A percentile compares a stretch with the other conserved stretches of the same genome.
Evolutionary conservation across 1,140 invertebrate genomes (phyloP).

Genomic region (Cryptotermes secundus): DNA sequence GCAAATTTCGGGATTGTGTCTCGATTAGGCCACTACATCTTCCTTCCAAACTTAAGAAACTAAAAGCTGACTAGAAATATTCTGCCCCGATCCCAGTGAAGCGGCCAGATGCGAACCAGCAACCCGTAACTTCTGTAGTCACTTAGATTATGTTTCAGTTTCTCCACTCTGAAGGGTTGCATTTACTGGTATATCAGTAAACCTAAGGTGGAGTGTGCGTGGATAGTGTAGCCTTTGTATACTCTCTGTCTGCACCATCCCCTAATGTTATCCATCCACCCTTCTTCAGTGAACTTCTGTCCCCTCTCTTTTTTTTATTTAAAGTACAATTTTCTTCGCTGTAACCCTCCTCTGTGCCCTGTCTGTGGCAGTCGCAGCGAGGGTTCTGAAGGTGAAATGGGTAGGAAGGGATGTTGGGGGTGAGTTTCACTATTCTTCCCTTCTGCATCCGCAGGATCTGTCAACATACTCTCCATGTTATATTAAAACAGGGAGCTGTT

Average conservation of each 20-base stretch:
- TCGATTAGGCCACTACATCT: no score
- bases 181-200: constrained; percentile 1
- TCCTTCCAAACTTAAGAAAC: no score
- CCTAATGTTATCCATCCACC: neutral
- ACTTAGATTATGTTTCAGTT: neutral
- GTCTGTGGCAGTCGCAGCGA: neutral
- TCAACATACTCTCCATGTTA: neutral
- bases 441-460: neutral
- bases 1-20: no score
- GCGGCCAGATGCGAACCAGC: no score
- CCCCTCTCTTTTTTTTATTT: neutral
- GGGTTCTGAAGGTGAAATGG: neutral
- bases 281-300: neutral
- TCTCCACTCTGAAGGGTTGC: neutral
- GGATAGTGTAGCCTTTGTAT: neutral
- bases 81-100: no score
- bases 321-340: neutral
- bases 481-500: neutral
- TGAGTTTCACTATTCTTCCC: neutral
- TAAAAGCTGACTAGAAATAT: no score
- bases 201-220: neutral
- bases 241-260: neutral
- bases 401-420: neutral
- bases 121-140: no score
- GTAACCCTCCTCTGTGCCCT: neutral